Percentiles rank a stretch among this genome's conserved stretches.
phyloP scores from a whole-genome alignment of 1,140 invertebrate genomes.

The Sycophila sp. region DNA sequence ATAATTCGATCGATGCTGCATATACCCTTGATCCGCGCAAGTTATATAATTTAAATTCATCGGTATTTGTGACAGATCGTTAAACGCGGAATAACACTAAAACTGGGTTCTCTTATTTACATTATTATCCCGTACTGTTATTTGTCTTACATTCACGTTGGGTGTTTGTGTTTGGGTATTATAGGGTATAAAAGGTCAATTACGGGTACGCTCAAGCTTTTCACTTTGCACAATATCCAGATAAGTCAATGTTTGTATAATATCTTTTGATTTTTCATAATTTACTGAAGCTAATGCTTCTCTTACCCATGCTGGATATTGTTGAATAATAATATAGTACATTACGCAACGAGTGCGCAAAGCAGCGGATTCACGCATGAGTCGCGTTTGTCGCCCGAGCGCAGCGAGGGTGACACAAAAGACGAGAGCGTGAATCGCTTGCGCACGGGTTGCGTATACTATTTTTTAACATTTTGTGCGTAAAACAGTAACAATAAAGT shows the following conservation, averaged over 20 bases:
- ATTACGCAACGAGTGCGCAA: too few relatives aligned
- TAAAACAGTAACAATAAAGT: too few relatives aligned
- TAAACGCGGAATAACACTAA: too few relatives aligned
- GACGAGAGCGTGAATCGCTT: too few relatives aligned
- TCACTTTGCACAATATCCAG: constrained; percentile 32
- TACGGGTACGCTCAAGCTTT: neutral
- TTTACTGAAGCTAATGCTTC: constrained; percentile 28
- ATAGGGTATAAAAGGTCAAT: constrained; percentile 1
- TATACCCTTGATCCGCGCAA: neutral
- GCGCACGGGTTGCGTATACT: too few relatives aligned
- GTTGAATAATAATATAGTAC: constrained; percentile 40
- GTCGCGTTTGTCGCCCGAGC: too few relatives aligned
- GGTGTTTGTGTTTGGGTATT: neutral
- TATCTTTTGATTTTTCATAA: constrained; percentile 8
- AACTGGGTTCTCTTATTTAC: neutral
- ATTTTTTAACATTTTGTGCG: too few relatives aligned
- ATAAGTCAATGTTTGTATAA: constrained; percentile 34
- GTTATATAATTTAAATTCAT: neutral
- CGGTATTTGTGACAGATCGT: too few relatives aligned
- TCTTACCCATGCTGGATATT: constrained; percentile 28
- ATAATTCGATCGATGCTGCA: neutral
- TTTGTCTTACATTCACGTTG: neutral
- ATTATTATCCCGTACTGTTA: neutral
- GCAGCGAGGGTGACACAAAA: too few relatives aligned
- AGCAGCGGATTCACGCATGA: too few relatives aligned